phyloP scores from a whole-genome alignment of 2,888 invertebrate genomes.

The Agrilus cyanescens region DNA sequence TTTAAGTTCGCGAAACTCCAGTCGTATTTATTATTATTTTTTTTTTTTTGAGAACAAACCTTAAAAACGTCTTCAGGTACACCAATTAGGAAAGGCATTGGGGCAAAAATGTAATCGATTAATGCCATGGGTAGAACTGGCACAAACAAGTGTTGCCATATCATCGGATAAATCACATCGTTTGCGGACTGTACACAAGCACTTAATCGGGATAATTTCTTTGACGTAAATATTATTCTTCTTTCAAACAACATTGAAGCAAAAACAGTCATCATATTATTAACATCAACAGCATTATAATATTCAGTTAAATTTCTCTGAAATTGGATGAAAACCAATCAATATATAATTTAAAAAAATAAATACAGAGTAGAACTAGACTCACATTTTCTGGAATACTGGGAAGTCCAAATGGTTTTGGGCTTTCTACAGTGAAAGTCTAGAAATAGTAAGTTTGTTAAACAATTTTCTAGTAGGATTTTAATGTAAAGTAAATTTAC shows the following conservation, averaged over 20 bases:
- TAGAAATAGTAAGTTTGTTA: constrained; percentile 37
- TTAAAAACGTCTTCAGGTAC: constrained; percentile 77
- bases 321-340: constrained; percentile 19
- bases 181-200: constrained; percentile 92
- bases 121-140: constrained; percentile 84
- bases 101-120: constrained; percentile 83
- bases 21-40: no score
- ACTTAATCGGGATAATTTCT: constrained; percentile 76
- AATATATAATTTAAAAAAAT: neutral
- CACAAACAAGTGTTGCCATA: constrained; percentile 98
- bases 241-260: constrained; percentile 92
- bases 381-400: constrained; percentile 94
- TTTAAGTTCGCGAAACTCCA: no score
- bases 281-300: constrained; percentile 90
- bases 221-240: constrained; percentile 85
- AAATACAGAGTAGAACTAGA: constrained; percentile 18
- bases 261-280: constrained; percentile 92
- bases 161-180: constrained; percentile 92
- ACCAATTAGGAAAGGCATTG: constrained; percentile 97
- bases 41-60: constrained; percentile 38
- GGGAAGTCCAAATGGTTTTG: constrained; percentile 72
- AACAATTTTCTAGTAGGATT: neutral
- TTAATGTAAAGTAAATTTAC: constrained; percentile 28
- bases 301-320: constrained; percentile 95
- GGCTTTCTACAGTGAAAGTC: constrained; percentile 68